A percentile compares a stretch with the other conserved stretches of the same genome.
These are phyloP conservation scores for Micromussa lordhowensis DNA, from an alignment of 92 coral and sea anemone species.

Conservation along the genomic window DNA sequence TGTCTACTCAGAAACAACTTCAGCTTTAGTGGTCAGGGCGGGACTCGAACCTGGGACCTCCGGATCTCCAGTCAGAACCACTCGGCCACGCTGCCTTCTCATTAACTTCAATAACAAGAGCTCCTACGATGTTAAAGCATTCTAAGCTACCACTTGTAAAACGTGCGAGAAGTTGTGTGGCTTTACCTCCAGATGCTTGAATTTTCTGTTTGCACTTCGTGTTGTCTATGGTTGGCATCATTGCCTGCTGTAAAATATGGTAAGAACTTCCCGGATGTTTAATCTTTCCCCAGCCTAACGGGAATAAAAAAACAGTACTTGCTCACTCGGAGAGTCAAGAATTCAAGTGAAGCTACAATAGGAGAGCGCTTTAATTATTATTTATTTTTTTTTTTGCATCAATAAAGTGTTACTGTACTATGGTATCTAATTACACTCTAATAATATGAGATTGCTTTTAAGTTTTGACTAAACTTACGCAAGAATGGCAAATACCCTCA, in stretches of 20 bases:
- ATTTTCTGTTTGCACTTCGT: conserved; percentile 62
- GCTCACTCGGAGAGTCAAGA: background rate
- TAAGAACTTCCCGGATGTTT: conserved; percentile 90
- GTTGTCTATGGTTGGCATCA: conserved; percentile 81
- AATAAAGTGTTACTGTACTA: too few species aligned
- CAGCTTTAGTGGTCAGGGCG: too few species aligned
- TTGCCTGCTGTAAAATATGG: conserved; percentile 91
- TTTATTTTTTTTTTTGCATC: too few species aligned
- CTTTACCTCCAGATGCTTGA: conserved; percentile 19
- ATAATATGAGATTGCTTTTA: too few species aligned
- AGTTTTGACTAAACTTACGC: too few species aligned
- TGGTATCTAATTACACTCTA: too few species aligned
- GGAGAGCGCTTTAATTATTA: background rate
- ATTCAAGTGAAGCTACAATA: background rate
- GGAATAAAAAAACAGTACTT: background rate
- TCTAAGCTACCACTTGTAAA: background rate
- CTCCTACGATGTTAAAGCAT: background rate
- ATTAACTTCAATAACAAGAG: too few species aligned
- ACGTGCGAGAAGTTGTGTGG: background rate
- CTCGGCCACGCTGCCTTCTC: too few species aligned
- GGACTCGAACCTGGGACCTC: too few species aligned
- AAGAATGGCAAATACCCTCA: too few species aligned
- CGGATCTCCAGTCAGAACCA: too few species aligned
- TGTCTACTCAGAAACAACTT: too few species aligned
- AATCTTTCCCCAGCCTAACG: conserved; percentile 92